phyloP scores from a whole-genome alignment of 64 coral and sea anemone genomes.

The Montipora capricornis region DNA sequence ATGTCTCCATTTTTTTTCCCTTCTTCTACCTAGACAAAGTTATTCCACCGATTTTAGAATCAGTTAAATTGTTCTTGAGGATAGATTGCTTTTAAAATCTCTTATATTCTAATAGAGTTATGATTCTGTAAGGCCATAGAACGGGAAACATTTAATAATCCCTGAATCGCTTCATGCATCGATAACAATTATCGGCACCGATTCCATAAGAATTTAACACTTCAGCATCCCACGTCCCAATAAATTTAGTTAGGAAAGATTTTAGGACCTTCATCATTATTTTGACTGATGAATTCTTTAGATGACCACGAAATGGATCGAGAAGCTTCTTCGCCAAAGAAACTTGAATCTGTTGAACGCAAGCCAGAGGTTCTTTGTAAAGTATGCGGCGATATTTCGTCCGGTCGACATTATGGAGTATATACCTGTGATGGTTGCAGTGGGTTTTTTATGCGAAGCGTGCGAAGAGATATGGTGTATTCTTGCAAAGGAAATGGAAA shows the following conservation, averaged over 20 bases:
- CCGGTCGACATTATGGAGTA: constrained; percentile 91
- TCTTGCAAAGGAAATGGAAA: constrained; percentile 95
- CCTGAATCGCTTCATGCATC: neutral
- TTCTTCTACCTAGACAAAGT: neutral
- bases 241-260: neutral
- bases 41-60: neutral
- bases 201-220: constrained; percentile 1
- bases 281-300: constrained; percentile 54
- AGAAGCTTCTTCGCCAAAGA: constrained; percentile 82
- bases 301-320: constrained; percentile 76
- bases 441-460: constrained; percentile 97
- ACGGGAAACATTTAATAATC: neutral
- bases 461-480: constrained; percentile 94
- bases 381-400: constrained; percentile 97
- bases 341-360: constrained; percentile 48
- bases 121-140: neutral
- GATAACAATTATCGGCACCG: neutral
- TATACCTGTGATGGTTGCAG: constrained; percentile 97
- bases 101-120: constrained; percentile 1
- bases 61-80: neutral
- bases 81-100: neutral
- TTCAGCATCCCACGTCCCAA: neutral
- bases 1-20: constrained; percentile 56
- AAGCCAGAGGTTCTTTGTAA: constrained; percentile 97
- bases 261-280: constrained; percentile 11